Evolutionary conservation across 2,888 invertebrate species (phyloP).

Genomic region (Ceriagrion tenellum): DNA sequence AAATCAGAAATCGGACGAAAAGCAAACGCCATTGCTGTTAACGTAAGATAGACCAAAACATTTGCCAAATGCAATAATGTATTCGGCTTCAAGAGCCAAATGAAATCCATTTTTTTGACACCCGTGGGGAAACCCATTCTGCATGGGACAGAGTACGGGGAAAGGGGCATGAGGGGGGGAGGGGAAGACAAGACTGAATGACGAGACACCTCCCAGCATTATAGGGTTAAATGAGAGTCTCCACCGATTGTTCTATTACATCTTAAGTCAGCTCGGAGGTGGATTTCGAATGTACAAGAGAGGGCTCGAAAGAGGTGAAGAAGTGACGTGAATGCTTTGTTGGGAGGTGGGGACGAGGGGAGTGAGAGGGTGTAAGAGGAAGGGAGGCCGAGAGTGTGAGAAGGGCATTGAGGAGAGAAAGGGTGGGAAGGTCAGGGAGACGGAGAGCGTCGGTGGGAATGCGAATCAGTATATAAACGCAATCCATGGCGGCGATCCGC

Average conservation of each 20-base stretch:
- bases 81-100: too few relatives aligned
- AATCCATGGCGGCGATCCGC: neutral
- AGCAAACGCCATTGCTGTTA: too few relatives aligned
- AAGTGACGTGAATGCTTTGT: neutral
- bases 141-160: too few relatives aligned
- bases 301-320: neutral
- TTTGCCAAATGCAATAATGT: too few relatives aligned
- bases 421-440: constrained; percentile 23
- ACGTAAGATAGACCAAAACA: too few relatives aligned
- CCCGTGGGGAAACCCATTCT: too few relatives aligned
- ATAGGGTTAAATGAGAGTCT: neutral
- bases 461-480: neutral
- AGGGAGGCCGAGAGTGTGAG: neutral
- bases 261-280: neutral
- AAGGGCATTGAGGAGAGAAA: neutral
- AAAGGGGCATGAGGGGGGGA: too few relatives aligned
- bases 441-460: neutral
- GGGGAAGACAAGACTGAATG: too few relatives aligned
- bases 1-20: too few relatives aligned
- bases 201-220: too few relatives aligned
- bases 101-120: too few relatives aligned
- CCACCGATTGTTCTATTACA: neutral
- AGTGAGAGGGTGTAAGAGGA: neutral
- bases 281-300: neutral
- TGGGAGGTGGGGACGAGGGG: neutral